These are phyloP conservation scores for Ochlodes sylvanus DNA, from an alignment of 2,888 invertebrate genomes.

Conservation along the genomic window DNA sequence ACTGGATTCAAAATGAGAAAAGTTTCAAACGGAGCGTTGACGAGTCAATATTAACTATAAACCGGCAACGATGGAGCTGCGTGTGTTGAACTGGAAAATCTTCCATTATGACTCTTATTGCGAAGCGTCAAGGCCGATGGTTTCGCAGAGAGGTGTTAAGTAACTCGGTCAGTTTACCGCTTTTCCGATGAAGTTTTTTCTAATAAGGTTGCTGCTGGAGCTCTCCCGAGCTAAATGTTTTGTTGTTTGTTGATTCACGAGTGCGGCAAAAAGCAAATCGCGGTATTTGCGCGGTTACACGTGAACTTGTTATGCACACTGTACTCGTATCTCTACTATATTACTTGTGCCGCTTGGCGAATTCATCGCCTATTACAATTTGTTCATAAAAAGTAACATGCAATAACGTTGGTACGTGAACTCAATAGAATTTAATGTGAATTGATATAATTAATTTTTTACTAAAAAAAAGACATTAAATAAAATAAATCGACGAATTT, in stretches of 20 bases:
- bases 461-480: too few species aligned
- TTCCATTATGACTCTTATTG: slow-evolving; percentile 40
- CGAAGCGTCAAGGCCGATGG: slow-evolving; percentile 6
- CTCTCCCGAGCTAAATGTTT: slow-evolving; percentile 29
- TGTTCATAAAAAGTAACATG: too few species aligned
- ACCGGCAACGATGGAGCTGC: slow-evolving; percentile 55
- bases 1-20: slow-evolving; percentile 81
- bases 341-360: too few species aligned
- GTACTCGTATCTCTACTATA: too few species aligned
- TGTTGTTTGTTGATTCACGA: slow-evolving; percentile 29
- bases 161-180: slow-evolving; percentile 48
- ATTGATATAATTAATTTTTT: too few species aligned
- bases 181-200: slow-evolving; percentile 78
- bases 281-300: slow-evolving; percentile 20
- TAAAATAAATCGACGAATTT: too few species aligned
- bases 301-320: slow-evolving; percentile 4
- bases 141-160: slow-evolving; percentile 2
- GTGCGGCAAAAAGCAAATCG: slow-evolving; percentile 19
- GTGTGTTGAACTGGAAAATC: slow-evolving; percentile 31
- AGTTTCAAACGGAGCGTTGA: slow-evolving; percentile 79
- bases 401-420: too few species aligned
- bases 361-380: too few species aligned
- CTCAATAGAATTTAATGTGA: too few species aligned
- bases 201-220: slow-evolving; percentile 62
- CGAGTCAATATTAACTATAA: slow-evolving; percentile 82